Base-by-base conservation (phyloP, 2,113 vertebrate species). In the Rhinoderma darwinii region DNA sequence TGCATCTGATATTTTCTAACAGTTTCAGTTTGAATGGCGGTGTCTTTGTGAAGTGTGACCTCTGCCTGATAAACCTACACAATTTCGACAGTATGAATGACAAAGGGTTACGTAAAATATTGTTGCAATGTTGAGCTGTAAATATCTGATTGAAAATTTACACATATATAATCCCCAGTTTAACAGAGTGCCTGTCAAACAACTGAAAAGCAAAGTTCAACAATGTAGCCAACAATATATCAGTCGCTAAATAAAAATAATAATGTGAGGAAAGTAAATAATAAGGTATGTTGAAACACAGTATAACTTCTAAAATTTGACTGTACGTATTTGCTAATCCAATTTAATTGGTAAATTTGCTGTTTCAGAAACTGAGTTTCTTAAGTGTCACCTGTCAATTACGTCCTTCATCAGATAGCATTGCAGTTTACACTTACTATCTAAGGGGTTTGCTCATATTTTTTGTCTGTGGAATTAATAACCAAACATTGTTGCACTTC, bases 1-100 rank as follows among this genome's bases (percentile, higher is more conserved):
- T 82, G 54, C 79, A 87, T 82, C 77, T 74, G 85, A 44, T 74
- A 82, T 81, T 86, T 81, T 20, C n/a, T 56, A 35, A 32, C 47
- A 39, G 76, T 11, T 73, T 47, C 70, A 20, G 43, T 74, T 37
- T 82, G 79, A 61, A 50, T 75, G 50, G 39, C 68, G 6, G 14
- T 63, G 51, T 75, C 70, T 41, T 37, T 63, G 18, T 75, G 15
- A 63, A 68, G 39, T 75, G 37, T 70, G 68, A 44, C 68, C 86
- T 82, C 20, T 82, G 66, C 17, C 70, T 63, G 54, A 87, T 87
- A 82, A 74, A 20, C 20, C 22, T 75, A 59, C 82, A 43, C 54
- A 72, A 73, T 86, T 63, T 70, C 17, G 22, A 63, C 35, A 59
- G 15, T 82, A n/a, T 82, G 20, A 74, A 74, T 74, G 68, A 74